Base-by-base conservation (phyloP, 1,140 invertebrate genomes). In the Drosophila mayri region DNA sequence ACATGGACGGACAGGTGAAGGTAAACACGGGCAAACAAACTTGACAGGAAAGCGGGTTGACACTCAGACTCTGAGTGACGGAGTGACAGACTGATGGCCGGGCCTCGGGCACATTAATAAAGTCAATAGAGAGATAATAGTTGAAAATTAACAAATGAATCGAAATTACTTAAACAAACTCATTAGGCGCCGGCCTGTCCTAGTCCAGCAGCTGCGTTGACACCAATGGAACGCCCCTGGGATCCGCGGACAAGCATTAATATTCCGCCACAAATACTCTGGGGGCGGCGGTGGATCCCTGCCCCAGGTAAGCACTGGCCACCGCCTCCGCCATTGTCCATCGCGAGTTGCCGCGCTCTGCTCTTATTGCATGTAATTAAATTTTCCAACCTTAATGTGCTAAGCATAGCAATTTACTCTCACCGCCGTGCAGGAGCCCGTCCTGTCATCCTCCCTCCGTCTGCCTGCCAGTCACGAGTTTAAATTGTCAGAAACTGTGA, bases 141-240 rank as follows among this genome's bases (percentile, higher is more conserved):
- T 87, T 87, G 72, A 88, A 88, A 88, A 90, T 88, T 81, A 88
- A 88, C 84, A 88, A 88, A 88, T 90, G 84, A 88, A 88, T 88
- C 80, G 84, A 90, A 88, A 88, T 88, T 90, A 84, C 84, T 88
- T 90, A 90, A 88, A 84, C 84, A 88, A 88, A 88, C 85, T 88
- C 84, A 88, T 88, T 88, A 90, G 85, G 72, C 84, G 63, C 18
- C 67, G 49, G 78, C 64, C 60, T 75, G 76, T 81, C 79, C 74
- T 63, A 43, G 63, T 63, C 50, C 79, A 63, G 63, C 67, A 43
- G 40, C 72, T 50, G 49, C 81, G 79, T 67, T 87, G 84, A 77
- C 84, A 77, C 76, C 76, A 60, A 65, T 62, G 65, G 79, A 73
- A 64, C 50, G 57, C 47, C 55, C 71, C 37, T 22, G 52, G 41